Conservation (phyloP, 2,113 vertebrate species). For the Hyperoodon ampullatus region DNA sequence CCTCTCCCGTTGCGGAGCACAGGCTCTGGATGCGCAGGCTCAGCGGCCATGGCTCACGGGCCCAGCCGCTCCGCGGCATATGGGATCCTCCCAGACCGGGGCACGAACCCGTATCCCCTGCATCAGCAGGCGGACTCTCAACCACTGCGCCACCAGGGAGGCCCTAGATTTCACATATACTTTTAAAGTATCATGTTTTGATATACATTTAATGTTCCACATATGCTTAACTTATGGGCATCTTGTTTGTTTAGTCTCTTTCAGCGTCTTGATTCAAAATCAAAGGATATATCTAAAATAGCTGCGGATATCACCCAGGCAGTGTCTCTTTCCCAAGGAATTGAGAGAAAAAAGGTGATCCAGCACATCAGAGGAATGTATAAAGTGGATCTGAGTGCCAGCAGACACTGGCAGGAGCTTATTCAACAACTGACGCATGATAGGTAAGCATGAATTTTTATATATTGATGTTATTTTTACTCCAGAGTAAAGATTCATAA, state of each 20-base stretch:
- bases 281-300: constrained; percentile 98
- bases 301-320: constrained; percentile 98
- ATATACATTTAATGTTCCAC: neutral
- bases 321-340: constrained; percentile 95
- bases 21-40: no score
- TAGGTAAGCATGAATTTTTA: constrained; percentile 83
- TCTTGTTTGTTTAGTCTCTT: constrained; percentile 89
- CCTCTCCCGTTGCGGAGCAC: no score
- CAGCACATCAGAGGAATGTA: constrained; percentile 97
- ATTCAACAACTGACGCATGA: constrained; percentile 97
- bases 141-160: no score
- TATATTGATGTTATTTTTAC: neutral
- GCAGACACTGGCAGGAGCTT: constrained; percentile 97
- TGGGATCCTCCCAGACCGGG: no score
- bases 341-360: constrained; percentile 98
- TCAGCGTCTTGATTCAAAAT: constrained; percentile 95
- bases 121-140: no score
- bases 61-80: no score
- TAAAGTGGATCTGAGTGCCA: constrained; percentile 95
- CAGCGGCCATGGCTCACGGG: no score
- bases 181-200: neutral
- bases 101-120: no score
- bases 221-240: neutral
- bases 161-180: neutral
- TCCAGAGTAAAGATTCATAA: neutral